Percentiles rank a stretch among this genome's conserved stretches.
Conservation (phyloP, 2,797 vertebrate species). For the Danio albolineatus region DNA sequence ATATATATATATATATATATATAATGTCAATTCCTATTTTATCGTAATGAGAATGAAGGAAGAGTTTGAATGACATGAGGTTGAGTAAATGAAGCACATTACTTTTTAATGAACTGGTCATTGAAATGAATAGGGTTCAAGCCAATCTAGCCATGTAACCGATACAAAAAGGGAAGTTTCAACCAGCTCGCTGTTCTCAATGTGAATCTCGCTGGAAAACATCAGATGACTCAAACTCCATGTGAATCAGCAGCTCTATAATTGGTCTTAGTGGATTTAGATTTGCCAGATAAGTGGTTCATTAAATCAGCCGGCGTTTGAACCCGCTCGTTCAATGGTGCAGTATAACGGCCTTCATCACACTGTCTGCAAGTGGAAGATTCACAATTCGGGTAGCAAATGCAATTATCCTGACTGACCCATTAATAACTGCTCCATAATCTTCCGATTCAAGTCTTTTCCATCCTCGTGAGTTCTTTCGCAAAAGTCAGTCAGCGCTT, state of each 20-base stretch:
- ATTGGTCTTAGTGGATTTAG: slow-evolving; percentile 56
- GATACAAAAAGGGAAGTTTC: background rate
- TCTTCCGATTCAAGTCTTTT: slow-evolving; percentile 42
- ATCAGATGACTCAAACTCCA: slow-evolving; percentile 39
- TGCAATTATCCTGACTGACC: slow-evolving; percentile 46
- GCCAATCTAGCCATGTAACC: background rate
- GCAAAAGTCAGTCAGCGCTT: slow-evolving; percentile 15
- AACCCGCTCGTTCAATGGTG: slow-evolving; percentile 42
- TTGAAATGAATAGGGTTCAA: background rate
- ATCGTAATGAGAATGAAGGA: background rate
- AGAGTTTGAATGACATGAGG: background rate
- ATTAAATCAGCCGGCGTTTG: slow-evolving; percentile 53
- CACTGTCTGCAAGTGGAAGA: slow-evolving; percentile 42
- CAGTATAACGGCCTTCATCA: slow-evolving; percentile 47
- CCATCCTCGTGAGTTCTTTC: slow-evolving; percentile 40
- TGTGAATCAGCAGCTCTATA: slow-evolving; percentile 48
- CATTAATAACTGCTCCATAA: slow-evolving; percentile 42
- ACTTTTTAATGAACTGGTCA: background rate
- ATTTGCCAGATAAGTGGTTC: slow-evolving; percentile 54
- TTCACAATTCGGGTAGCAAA: slow-evolving; percentile 39
- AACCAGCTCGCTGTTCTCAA: background rate
- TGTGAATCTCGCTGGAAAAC: background rate
- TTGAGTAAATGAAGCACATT: background rate
- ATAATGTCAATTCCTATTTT: no score
- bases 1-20: no score